These are phyloP conservation scores for Mylabris phalerata DNA, from an alignment of 1,140 invertebrate species.

Conservation along the genomic window DNA sequence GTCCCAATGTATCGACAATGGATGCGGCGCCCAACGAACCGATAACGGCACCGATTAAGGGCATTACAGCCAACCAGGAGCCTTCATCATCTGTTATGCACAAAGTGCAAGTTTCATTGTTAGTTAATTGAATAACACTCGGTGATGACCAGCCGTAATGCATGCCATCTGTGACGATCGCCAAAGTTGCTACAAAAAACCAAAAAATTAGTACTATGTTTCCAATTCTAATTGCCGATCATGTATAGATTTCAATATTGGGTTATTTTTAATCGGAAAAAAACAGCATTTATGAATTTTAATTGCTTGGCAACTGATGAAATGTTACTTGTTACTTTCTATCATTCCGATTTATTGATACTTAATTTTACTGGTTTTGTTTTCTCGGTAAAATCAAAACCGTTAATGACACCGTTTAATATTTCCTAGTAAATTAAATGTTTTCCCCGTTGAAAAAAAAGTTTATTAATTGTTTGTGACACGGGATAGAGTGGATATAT, in stretches of 20 bases:
- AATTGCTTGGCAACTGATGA: background rate
- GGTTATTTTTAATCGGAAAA: background rate
- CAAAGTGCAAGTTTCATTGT: constrained; percentile 31
- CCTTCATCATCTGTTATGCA: constrained; percentile 50
- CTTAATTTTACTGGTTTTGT: too few relatives aligned
- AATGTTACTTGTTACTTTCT: background rate
- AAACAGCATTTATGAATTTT: background rate
- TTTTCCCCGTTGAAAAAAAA: too few relatives aligned
- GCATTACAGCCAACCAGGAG: constrained; percentile 53
- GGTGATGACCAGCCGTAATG: constrained; percentile 37
- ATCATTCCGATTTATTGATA: background rate
- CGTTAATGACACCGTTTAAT: too few relatives aligned
- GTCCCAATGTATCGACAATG: constrained; percentile 50
- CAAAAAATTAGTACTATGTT: background rate
- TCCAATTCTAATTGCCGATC: background rate
- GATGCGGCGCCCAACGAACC: constrained; percentile 41
- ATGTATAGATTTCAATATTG: background rate
- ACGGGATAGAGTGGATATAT: too few relatives aligned
- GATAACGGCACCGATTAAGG: constrained; percentile 43
- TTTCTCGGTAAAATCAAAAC: too few relatives aligned
- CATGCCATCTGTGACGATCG: constrained; percentile 34
- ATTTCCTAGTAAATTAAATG: too few relatives aligned
- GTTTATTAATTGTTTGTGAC: too few relatives aligned
- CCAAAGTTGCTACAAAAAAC: constrained; percentile 29
- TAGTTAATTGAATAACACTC: constrained; percentile 27